These are phyloP conservation scores for Sorex fumeus DNA, from an alignment of 2,113 vertebrate species.

Conservation along the genomic window DNA sequence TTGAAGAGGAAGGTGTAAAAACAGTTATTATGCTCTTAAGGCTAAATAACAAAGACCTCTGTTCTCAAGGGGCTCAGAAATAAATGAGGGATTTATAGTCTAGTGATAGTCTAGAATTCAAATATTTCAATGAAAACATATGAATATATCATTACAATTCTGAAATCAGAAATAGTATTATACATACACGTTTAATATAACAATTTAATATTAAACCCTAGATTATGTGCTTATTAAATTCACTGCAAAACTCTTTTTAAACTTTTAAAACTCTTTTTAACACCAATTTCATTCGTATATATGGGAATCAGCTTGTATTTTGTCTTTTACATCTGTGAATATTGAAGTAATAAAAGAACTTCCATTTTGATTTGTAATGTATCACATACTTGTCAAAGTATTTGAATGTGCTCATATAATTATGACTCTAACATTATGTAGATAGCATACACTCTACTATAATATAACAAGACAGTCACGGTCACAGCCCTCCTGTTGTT, in stretches of 20 bases:
- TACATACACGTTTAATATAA: not conserved
- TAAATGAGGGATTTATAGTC: not conserved
- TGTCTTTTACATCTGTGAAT: not conserved
- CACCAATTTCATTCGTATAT: not conserved
- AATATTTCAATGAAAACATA: not conserved
- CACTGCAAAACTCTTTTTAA: not conserved
- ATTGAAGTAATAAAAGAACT: not conserved
- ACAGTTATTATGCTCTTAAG: not conserved
- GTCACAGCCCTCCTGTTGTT: no score
- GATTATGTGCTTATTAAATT: not conserved
- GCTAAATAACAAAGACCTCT: not conserved
- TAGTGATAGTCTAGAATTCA: not conserved
- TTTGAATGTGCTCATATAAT: slow-evolving; percentile 24
- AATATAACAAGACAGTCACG: not conserved
- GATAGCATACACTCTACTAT: not conserved
- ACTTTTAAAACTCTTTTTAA: not conserved
- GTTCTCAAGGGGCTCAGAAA: not conserved
- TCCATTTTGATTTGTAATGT: not conserved
- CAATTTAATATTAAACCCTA: slow-evolving; percentile 12
- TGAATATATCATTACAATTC: not conserved
- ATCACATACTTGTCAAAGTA: not conserved
- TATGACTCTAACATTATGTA: not conserved
- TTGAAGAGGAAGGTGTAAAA: not conserved
- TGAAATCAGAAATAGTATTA: not conserved
- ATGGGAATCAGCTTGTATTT: not conserved